These are phyloP conservation scores for Spodoptera frugiperda DNA, from an alignment of 1,140 invertebrate genomes.

Conservation along the genomic window DNA sequence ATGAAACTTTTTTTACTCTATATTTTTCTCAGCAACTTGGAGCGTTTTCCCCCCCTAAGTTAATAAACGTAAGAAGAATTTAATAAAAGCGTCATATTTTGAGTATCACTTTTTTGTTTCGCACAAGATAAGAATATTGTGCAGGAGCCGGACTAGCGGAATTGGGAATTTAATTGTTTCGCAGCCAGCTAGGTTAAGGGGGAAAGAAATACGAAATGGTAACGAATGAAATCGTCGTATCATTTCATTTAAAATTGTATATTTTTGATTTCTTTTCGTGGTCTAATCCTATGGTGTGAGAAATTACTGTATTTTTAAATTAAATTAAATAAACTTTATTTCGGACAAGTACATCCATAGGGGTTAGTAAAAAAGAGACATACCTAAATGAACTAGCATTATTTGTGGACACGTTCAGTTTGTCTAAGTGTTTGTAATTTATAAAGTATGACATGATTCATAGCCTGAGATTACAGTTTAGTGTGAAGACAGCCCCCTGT, in stretches of 20 bases:
- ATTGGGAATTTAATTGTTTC: slow-evolving; percentile 44
- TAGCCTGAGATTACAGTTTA: too few relatives aligned
- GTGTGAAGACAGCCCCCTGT: too few relatives aligned
- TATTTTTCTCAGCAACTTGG: slow-evolving; percentile 64
- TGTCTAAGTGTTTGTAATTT: too few relatives aligned
- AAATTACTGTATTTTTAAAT: too few relatives aligned
- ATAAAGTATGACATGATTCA: too few relatives aligned
- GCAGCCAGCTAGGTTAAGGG: not conserved
- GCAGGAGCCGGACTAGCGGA: slow-evolving; percentile 24
- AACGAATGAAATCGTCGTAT: not conserved
- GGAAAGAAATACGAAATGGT: slow-evolving; percentile 17
- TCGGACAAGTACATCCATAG: too few relatives aligned
- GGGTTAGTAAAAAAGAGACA: too few relatives aligned
- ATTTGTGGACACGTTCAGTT: too few relatives aligned
- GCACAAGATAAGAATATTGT: slow-evolving; percentile 36
- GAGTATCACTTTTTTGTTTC: slow-evolving; percentile 50
- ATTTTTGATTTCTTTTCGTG: not conserved
- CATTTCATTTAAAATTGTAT: not conserved
- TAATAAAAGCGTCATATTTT: slow-evolving; percentile 75
- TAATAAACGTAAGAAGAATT: slow-evolving; percentile 78
- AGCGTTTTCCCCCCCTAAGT: slow-evolving; percentile 64
- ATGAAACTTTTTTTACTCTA: slow-evolving; percentile 72
- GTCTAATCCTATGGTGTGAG: too few relatives aligned
- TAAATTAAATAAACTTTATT: too few relatives aligned
- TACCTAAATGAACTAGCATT: too few relatives aligned